Evolutionary conservation across 2,888 invertebrate genomes (phyloP).

Genomic region (Clanis bilineata): DNA sequence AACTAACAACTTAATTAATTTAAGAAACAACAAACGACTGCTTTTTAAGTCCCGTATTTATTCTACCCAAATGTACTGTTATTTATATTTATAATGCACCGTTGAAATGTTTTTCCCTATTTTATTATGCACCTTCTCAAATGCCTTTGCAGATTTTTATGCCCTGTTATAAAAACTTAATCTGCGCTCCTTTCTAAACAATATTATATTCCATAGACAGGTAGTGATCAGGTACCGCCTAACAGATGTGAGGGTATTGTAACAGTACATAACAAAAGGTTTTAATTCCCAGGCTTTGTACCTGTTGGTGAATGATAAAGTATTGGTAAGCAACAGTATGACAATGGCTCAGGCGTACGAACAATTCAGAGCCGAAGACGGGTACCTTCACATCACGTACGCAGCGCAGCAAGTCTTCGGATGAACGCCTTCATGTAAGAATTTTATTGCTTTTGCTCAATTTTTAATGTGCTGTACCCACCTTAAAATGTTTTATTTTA

Average conservation of each 20-base stretch:
- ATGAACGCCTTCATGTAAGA: conserved; percentile 49
- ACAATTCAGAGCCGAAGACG: conserved; percentile 89
- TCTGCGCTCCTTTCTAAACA: too few species aligned
- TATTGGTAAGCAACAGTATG: conserved; percentile 89
- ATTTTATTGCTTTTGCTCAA: not conserved
- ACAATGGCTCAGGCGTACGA: conserved; percentile 92
- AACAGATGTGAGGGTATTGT: not conserved
- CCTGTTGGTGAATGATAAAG: conserved; percentile 90
- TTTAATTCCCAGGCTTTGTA: conserved; percentile 85
- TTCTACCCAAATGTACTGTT: too few species aligned
- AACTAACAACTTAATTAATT: too few species aligned
- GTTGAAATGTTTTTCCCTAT: too few species aligned
- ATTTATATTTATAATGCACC: too few species aligned
- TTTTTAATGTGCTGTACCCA: not conserved
- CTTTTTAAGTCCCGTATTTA: too few species aligned
- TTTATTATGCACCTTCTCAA: too few species aligned
- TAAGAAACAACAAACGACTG: too few species aligned
- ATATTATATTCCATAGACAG: too few species aligned
- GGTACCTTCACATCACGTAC: conserved; percentile 93
- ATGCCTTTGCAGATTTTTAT: too few species aligned
- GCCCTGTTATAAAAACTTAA: too few species aligned
- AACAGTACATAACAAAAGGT: not conserved
- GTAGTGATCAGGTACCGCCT: not conserved
- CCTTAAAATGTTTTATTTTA: too few species aligned
- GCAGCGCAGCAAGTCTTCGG: conserved; percentile 89